Evolutionary conservation across 1,140 invertebrate genomes (phyloP), one percentile per base, ranked within the genome.

Genomic region (Drosophila tropicalis): DNA sequence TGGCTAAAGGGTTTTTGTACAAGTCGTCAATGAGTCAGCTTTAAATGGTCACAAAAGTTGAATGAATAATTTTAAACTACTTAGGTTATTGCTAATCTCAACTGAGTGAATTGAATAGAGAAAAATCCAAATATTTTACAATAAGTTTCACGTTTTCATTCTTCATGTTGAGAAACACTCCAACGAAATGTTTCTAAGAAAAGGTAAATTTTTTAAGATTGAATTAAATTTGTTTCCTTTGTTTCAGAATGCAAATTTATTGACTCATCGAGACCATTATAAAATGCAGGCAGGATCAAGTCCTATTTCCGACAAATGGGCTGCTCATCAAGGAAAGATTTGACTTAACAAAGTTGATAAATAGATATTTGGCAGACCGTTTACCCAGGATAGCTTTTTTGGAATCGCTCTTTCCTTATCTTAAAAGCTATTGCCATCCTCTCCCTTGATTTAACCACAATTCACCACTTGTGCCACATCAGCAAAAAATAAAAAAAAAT

Each of bases 401-500:
- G 44, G 15, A 17, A 51, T 22, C 19, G 17, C 44, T 51, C 44
- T 22, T 22, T 51, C 44, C 44, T 22, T 51, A 51, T 51, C 44
- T 51, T 51, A 0, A 22, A 22, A 9, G 15, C 44, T 17, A 47
- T 17, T 19, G 44, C 13, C 17, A 22, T 25, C 9, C 36, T 3
- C 17, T 12, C 12, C 12, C 17, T 29, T 62, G 29, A 64, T 64
- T 44, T 64, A 82, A 82, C 79, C 74, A 56, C 79, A 81, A 70
- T 74, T 81, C 79, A 79, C 44, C 63, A 66, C 47, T 71, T 65
- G 22, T 22, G 73, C 58, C 29, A 41, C 51, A 76, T 76, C 73
- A 76, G 73, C 73, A 76, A 54, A 76, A 70, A n/a, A 12, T 1
- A 39, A 39, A 58, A 56, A 58, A 58, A 58, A 56, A 39, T 76